phyloP scores from a whole-genome alignment of 2,797 vertebrate genomes.

The Chaunax sp. region DNA sequence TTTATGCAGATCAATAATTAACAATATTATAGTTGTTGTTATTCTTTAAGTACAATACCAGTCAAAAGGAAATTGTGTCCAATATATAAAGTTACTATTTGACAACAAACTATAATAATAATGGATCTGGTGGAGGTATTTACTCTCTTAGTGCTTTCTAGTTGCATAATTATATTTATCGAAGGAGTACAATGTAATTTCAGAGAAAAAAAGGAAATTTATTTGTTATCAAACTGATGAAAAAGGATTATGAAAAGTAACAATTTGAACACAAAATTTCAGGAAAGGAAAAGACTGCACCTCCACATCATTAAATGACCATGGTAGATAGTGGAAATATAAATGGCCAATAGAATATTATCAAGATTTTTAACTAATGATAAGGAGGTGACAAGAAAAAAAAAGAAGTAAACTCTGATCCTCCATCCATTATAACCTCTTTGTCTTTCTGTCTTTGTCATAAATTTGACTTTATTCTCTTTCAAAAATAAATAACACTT shows the following conservation, averaged over 20 bases:
- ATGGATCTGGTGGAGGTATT: too few relatives aligned
- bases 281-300: slow-evolving; percentile 44
- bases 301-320: slow-evolving; percentile 33
- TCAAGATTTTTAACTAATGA: slow-evolving; percentile 54
- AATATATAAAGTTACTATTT: too few relatives aligned
- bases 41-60: too few relatives aligned
- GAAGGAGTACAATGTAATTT: slow-evolving; percentile 37
- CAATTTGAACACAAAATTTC: slow-evolving; percentile 58
- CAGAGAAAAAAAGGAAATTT: slow-evolving; percentile 78
- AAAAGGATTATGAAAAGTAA: slow-evolving; percentile 81
- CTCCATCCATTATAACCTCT: slow-evolving; percentile 81
- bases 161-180: slow-evolving; percentile 14
- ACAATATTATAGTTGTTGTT: too few relatives aligned
- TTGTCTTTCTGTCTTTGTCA: slow-evolving; percentile 85
- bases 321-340: slow-evolving; percentile 51
- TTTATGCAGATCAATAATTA: too few relatives aligned
- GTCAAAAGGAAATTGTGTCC: too few relatives aligned
- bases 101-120: too few relatives aligned
- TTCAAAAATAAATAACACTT: slow-evolving; percentile 82
- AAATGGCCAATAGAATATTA: slow-evolving; percentile 74
- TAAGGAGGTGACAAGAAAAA: slow-evolving; percentile 32
- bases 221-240: slow-evolving; percentile 91
- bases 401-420: slow-evolving; percentile 58
- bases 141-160: too few relatives aligned
- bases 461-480: slow-evolving; percentile 73